phyloP scores from a whole-genome alignment of 2,888 invertebrate species.

The Trichopoda pennipes region DNA sequence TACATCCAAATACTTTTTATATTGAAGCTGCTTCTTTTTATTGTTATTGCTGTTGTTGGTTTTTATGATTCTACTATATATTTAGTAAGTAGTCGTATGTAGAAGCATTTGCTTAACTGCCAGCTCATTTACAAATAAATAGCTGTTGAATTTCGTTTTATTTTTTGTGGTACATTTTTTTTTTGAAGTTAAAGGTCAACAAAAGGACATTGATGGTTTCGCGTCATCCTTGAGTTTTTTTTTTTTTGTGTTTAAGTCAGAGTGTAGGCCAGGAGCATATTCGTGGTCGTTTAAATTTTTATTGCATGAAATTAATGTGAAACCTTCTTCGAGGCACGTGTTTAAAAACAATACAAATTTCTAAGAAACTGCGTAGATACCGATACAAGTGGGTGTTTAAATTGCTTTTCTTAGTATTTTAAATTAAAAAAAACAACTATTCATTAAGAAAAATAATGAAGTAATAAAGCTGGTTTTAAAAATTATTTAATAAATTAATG shows the following conservation, averaged over 20 bases:
- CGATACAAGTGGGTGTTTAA: slow-evolving; percentile 15
- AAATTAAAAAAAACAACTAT: too few species aligned
- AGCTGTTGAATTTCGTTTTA: slow-evolving; percentile 9
- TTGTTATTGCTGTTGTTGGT: slow-evolving; percentile 32
- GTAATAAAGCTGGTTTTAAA: too few species aligned
- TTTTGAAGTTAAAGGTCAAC: slow-evolving; percentile 74
- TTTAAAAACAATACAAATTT: slow-evolving; percentile 30
- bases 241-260: background rate
- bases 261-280: background rate
- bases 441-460: too few species aligned
- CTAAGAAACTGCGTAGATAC: slow-evolving; percentile 36
- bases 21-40: slow-evolving; percentile 39
- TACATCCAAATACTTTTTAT: slow-evolving; percentile 43
- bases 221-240: slow-evolving; percentile 41
- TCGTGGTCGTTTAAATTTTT: slow-evolving; percentile 7
- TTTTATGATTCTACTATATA: slow-evolving; percentile 28
- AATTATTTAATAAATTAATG: too few species aligned
- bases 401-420: too few species aligned
- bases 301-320: slow-evolving; percentile 53
- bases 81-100: too few species aligned
- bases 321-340: slow-evolving; percentile 72
- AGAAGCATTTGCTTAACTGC: background rate
- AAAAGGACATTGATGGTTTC: slow-evolving; percentile 73
- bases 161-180: background rate
- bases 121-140: slow-evolving; percentile 5